Evolutionary conservation across 2,888 invertebrate species (phyloP).

Genomic region (Arctia plantaginis): DNA sequence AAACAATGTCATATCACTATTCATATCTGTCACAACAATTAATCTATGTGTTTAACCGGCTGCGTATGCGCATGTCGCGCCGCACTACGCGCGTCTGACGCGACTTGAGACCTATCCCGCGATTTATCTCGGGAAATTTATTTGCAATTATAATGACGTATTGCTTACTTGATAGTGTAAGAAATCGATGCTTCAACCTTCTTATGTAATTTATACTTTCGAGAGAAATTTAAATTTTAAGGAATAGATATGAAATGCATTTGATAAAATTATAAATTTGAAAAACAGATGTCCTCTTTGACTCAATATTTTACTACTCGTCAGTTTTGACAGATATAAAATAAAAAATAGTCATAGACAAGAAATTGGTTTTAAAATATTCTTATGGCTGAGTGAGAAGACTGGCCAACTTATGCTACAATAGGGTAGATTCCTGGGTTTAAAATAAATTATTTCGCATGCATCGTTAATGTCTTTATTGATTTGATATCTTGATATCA

Average conservation of each 20-base stretch:
- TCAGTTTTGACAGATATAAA: background rate
- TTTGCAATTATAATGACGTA: conserved; percentile 77
- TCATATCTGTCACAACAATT: conserved; percentile 41
- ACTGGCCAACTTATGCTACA: too few relatives aligned
- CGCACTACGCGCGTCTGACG: conserved; percentile 57
- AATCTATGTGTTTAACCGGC: conserved; percentile 50
- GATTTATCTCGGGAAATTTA: conserved; percentile 76
- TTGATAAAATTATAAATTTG: background rate
- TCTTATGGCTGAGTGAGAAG: too few relatives aligned
- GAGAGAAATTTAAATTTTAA: background rate
- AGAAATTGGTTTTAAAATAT: background rate
- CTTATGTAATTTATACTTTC: conserved; percentile 8
- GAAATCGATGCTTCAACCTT: conserved; percentile 11
- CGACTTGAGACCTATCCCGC: conserved; percentile 63
- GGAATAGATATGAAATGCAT: background rate
- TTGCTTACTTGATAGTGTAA: conserved; percentile 33
- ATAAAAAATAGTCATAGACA: background rate
- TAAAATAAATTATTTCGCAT: too few relatives aligned
- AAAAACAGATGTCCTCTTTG: background rate
- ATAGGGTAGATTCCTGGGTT: too few relatives aligned
- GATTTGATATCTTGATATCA: too few relatives aligned
- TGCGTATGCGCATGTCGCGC: conserved; percentile 63
- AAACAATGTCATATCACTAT: conserved; percentile 22
- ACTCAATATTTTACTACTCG: background rate
- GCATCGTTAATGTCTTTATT: too few relatives aligned